Conservation (phyloP, 2,797 vertebrate species). For the Salmo trutta region DNA sequence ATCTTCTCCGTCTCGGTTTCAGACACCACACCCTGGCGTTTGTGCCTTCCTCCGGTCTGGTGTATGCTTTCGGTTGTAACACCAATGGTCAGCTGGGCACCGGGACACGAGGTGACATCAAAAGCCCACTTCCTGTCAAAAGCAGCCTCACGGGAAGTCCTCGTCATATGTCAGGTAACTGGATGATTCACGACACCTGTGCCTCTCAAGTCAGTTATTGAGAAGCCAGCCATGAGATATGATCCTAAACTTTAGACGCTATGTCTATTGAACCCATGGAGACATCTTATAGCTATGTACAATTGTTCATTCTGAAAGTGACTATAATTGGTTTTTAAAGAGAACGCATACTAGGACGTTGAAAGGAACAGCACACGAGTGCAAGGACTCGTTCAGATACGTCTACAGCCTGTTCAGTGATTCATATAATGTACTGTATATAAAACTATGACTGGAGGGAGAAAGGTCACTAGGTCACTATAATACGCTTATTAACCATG, state of each 20-base stretch:
- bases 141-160: slow-evolving; percentile 76
- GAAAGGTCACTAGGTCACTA: background rate
- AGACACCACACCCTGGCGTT: slow-evolving; percentile 95
- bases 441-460: too few species aligned
- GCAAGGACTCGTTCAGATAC: background rate
- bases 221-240: too few species aligned
- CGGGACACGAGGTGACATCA: slow-evolving; percentile 80
- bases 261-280: too few species aligned
- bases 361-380: background rate
- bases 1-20: slow-evolving; percentile 8
- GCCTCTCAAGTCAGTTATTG: too few species aligned
- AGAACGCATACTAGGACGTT: background rate
- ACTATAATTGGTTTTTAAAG: background rate
- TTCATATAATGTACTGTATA: too few species aligned
- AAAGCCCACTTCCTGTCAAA: slow-evolving; percentile 86
- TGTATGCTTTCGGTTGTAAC: slow-evolving; percentile 96
- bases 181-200: background rate
- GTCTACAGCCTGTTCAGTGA: too few species aligned
- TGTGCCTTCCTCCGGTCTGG: slow-evolving; percentile 90
- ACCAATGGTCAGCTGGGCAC: slow-evolving; percentile 89
- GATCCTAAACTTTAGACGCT: too few species aligned
- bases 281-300: too few species aligned
- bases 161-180: slow-evolving; percentile 64
- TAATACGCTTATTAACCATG: background rate
- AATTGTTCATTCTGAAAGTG: too few species aligned